A percentile compares a stretch with the other conserved stretches of the same genome.
phyloP scores from a whole-genome alignment of 2,113 vertebrate genomes.

The Charina bottae region DNA sequence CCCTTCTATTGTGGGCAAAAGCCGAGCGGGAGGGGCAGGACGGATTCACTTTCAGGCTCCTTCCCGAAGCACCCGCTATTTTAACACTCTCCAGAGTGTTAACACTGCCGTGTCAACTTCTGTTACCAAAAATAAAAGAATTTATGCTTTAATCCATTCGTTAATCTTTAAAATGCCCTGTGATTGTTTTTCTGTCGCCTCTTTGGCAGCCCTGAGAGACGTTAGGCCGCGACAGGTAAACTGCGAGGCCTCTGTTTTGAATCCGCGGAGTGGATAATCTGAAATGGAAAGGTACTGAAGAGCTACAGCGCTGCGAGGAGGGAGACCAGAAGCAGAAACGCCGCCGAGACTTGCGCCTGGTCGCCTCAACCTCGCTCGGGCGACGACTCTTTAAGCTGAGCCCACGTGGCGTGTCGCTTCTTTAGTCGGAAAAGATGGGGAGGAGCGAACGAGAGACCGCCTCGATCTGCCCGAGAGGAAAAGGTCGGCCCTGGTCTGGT shows the following conservation, averaged over 20 bases:
- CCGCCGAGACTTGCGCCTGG: fast-evolving
- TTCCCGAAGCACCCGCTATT: background rate
- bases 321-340: too few relatives aligned
- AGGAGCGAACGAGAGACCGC: background rate
- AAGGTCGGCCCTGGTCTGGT: background rate
- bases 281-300: background rate
- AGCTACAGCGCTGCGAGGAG: background rate
- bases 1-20: background rate
- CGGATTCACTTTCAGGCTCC: background rate
- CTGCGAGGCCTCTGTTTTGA: background rate
- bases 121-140: background rate
- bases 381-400: background rate
- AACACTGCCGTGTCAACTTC: background rate
- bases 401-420: background rate
- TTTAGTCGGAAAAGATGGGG: background rate
- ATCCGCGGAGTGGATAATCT: background rate
- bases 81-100: background rate
- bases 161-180: background rate
- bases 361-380: background rate
- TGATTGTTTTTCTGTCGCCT: background rate
- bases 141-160: background rate
- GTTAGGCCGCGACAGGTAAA: background rate
- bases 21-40: background rate
- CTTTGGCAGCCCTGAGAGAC: background rate
- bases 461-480: too few relatives aligned